Percentiles rank a stretch among this genome's conserved stretches.
These are phyloP conservation scores for Ciconia maguari DNA, from an alignment of 2,113 vertebrate genomes.

Conservation along the genomic window DNA sequence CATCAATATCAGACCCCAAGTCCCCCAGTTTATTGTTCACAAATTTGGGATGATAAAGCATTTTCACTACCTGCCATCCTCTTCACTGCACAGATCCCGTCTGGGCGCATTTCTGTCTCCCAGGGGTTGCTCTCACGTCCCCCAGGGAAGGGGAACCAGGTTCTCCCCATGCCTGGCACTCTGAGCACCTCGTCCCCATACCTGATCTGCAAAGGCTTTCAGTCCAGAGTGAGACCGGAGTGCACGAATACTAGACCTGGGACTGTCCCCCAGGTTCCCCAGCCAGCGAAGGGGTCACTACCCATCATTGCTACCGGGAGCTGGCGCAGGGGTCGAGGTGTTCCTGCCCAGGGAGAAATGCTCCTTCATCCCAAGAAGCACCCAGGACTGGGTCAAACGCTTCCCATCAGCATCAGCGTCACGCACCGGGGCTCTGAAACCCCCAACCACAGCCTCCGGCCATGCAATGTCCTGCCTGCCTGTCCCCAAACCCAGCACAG, in stretches of 20 bases:
- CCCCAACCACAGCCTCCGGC: rapidly evolving
- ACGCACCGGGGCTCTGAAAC: rapidly evolving
- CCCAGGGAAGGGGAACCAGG: not conserved
- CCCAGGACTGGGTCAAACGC: not conserved
- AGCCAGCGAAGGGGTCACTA: not conserved
- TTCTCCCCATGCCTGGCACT: not conserved
- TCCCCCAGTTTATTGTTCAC: not conserved
- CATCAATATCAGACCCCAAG: not conserved
- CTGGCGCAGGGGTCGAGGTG: not conserved
- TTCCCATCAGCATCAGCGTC: not conserved
- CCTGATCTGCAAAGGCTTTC: not conserved
- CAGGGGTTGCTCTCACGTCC: not conserved
- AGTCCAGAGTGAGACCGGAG: not conserved
- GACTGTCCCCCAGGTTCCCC: not conserved
- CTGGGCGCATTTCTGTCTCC: not conserved
- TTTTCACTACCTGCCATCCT: not conserved
- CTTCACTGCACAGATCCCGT: not conserved
- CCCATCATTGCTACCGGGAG: not conserved
- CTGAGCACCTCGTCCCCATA: not conserved
- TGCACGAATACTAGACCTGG: not conserved
- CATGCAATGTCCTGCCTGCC: not conserved
- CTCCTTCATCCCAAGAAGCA: not conserved
- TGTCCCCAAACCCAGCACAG: not conserved
- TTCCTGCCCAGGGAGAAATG: not conserved
- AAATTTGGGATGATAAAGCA: not conserved